These are phyloP conservation scores for Morone chrysops DNA, from an alignment of 2,113 vertebrate species.

Conservation along the genomic window DNA sequence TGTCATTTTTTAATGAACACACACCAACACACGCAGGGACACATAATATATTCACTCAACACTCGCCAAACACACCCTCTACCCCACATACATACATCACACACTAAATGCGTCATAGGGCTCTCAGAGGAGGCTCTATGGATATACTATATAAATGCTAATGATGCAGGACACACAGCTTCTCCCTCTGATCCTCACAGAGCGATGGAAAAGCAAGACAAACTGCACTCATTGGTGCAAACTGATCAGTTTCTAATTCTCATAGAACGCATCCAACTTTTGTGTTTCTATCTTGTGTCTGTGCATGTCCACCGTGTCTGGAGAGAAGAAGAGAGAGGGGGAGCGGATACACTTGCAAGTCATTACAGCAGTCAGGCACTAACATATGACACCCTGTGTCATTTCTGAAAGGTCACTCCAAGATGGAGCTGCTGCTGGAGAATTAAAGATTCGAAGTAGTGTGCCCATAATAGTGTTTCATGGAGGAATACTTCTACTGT, in stretches of 20 bases:
- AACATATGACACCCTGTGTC: conserved; percentile 56
- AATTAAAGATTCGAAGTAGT: conserved; percentile 47
- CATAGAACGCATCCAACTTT: not conserved
- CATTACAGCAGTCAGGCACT: conserved; percentile 47
- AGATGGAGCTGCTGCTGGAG: conserved; percentile 46
- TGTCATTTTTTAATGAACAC: conserved; percentile 51
- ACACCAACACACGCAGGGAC: conserved; percentile 21
- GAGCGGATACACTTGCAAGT: not conserved
- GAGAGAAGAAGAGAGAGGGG: not conserved
- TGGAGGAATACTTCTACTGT: conserved; percentile 10
- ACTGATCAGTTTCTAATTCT: conserved; percentile 18
- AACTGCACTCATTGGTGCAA: not conserved
- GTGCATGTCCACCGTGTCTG: conserved; percentile 6
- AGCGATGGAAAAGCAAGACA: conserved; percentile 5
- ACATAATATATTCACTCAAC: conserved; percentile 53
- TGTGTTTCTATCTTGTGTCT: conserved; percentile 1
- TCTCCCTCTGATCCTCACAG: conserved; percentile 15
- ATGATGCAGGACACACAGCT: conserved; percentile 50
- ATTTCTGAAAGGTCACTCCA: conserved; percentile 67
- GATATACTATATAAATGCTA: conserved; percentile 70
- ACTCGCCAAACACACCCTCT: conserved; percentile 10
- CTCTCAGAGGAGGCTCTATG: conserved; percentile 29
- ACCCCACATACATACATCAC: conserved; percentile 44
- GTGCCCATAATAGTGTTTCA: conserved; percentile 24
- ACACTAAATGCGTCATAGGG: conserved; percentile 45